Percentiles rank a stretch among this genome's conserved stretches.
Conservation (phyloP, 2,113 vertebrate species). For the Microcebus ravelobensis region DNA sequence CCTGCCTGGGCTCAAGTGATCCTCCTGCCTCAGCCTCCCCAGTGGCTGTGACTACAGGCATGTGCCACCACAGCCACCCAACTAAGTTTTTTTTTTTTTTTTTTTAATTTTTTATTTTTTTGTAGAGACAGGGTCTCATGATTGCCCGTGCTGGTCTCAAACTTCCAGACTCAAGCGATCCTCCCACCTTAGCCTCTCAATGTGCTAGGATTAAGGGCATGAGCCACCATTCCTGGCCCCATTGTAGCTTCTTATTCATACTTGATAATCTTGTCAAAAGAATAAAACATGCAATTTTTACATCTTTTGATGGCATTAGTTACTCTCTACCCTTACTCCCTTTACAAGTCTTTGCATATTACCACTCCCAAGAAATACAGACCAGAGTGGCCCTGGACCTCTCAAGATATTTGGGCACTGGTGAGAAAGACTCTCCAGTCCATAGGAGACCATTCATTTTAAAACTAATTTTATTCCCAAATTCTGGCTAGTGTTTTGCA, state of each 20-base stretch:
- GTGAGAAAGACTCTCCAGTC: not conserved
- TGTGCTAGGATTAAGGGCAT: too few species aligned
- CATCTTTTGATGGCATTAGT: not conserved
- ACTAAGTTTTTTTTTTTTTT: too few species aligned
- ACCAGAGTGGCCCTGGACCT: not conserved
- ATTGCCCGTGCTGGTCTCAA: too few species aligned
- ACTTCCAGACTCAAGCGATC: too few species aligned
- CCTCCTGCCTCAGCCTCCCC: too few species aligned
- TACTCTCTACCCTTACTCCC: not conserved
- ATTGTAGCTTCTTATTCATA: not conserved
- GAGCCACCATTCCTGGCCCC: too few species aligned
- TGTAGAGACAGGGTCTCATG: too few species aligned
- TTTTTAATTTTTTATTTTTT: too few species aligned
- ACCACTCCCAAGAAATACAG: not conserved
- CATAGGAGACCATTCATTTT: not conserved
- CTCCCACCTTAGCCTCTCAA: too few species aligned
- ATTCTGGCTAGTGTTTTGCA: not conserved
- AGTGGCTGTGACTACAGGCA: too few species aligned
- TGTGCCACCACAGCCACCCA: too few species aligned
- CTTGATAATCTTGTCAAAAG: not conserved
- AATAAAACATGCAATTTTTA: not conserved
- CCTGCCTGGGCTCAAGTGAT: too few species aligned
- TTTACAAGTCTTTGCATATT: not conserved
- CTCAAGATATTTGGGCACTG: not conserved
- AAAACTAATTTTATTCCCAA: not conserved